Conservation (phyloP, 2,888 invertebrate genomes). For the Spicauda simplicius region DNA sequence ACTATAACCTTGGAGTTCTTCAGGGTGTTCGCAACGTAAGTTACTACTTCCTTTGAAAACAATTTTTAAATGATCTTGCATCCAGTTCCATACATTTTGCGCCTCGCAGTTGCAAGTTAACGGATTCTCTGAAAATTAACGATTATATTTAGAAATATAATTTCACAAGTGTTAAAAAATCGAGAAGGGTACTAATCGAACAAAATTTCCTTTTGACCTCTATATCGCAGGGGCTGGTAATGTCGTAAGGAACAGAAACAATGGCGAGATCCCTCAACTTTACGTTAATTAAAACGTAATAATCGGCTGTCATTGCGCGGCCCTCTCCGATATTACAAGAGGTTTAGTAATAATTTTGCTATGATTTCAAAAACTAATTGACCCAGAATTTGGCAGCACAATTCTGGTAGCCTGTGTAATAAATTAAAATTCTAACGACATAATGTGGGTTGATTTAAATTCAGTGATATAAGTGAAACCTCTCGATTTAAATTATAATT, state of each 20-base stretch:
- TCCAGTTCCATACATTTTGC: conserved; percentile 96
- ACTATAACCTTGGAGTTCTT: conserved; percentile 89
- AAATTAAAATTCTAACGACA: background rate
- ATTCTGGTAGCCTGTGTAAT: background rate
- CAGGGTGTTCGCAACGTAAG: conserved; percentile 93
- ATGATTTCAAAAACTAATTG: conserved; percentile 10
- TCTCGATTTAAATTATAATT: no score
- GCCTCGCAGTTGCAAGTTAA: conserved; percentile 95
- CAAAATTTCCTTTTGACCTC: background rate
- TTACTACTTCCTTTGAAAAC: conserved; percentile 85
- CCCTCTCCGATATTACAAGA: conserved; percentile 3
- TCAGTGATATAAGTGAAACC: no score
- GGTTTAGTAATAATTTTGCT: conserved; percentile 2
- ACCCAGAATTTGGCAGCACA: background rate
- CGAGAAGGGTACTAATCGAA: background rate
- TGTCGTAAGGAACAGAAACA: conserved; percentile 10
- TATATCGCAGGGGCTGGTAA: background rate
- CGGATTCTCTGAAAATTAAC: conserved; percentile 89
- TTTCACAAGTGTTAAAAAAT: background rate
- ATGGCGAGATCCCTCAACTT: conserved; percentile 9
- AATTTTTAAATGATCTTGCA: conserved; percentile 93
- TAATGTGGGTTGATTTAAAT: no score
- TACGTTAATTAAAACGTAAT: conserved; percentile 10
- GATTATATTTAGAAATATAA: background rate
- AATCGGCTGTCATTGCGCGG: conserved; percentile 8